phyloP scores from a whole-genome alignment of 2,888 invertebrate species.

The Scotopteryx bipunctaria region DNA sequence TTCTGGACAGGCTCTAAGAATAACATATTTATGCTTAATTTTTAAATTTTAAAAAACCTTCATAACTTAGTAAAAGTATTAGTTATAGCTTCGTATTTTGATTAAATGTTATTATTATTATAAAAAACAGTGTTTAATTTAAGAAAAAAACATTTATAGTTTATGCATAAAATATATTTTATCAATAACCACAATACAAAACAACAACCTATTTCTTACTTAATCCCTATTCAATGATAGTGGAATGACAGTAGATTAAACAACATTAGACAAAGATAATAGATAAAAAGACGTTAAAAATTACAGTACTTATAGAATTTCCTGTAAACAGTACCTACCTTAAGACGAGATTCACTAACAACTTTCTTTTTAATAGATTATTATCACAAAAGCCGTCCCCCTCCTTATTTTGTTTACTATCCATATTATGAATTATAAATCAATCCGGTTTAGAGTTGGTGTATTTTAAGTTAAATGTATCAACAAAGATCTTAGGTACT shows the following conservation, averaged over 20 bases:
- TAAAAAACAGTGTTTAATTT: no score
- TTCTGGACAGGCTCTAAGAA: no score
- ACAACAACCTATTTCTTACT: conserved; percentile 31
- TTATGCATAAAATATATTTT: conserved; percentile 36
- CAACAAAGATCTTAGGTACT: no score
- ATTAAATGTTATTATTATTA: no score
- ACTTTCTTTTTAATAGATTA: not conserved
- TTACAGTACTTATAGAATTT: conserved; percentile 7
- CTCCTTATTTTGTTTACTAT: no score
- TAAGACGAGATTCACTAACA: conserved; percentile 7
- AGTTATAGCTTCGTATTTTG: no score
- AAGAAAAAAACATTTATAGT: not conserved
- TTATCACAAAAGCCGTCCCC: not conserved
- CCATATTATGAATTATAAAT: no score
- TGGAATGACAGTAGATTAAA: conserved; percentile 14
- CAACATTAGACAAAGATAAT: conserved; percentile 8
- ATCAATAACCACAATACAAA: conserved; percentile 30
- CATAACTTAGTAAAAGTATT: no score
- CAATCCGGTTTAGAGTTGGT: no score
- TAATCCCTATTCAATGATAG: conserved; percentile 7
- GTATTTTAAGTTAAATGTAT: no score
- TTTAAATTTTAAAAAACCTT: no score
- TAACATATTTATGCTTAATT: no score
- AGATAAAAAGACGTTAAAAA: conserved; percentile 5
- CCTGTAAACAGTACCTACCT: conserved; percentile 4